phyloP scores from a whole-genome alignment of 2,888 invertebrate species.

The Eumacrocentrus americanus region DNA sequence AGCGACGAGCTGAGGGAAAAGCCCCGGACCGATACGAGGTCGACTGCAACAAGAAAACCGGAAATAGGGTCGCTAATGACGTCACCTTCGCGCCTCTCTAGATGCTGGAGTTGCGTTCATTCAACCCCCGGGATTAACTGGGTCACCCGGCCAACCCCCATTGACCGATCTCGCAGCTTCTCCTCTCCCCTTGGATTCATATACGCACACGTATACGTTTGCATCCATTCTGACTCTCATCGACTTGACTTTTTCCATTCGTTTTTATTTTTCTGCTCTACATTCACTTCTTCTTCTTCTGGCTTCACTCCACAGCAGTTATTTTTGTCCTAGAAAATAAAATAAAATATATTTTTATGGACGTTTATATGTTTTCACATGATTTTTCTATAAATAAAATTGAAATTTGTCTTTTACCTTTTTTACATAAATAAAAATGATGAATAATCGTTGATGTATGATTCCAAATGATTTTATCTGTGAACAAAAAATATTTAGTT shows the following conservation, averaged over 20 bases:
- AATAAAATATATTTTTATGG: neutral
- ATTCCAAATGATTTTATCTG: no score
- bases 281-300: neutral
- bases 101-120: conserved; percentile 49
- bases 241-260: neutral
- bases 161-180: conserved; percentile 33
- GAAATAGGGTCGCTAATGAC: conserved; percentile 57
- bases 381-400: no score
- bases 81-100: conserved; percentile 45
- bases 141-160: conserved; percentile 48
- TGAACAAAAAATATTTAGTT: no score
- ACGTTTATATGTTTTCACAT: no score
- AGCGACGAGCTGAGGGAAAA: no score
- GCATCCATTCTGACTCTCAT: conserved; percentile 20
- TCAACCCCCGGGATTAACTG: conserved; percentile 57
- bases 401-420: no score
- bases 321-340: neutral
- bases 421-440: no score
- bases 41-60: conserved; percentile 46
- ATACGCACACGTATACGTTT: conserved; percentile 3
- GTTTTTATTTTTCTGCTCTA: neutral
- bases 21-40: neutral
- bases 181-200: conserved; percentile 14
- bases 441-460: no score
- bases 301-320: neutral